Conservation (phyloP, 2,888 invertebrate genomes). For the Saturnia pavonia region DNA sequence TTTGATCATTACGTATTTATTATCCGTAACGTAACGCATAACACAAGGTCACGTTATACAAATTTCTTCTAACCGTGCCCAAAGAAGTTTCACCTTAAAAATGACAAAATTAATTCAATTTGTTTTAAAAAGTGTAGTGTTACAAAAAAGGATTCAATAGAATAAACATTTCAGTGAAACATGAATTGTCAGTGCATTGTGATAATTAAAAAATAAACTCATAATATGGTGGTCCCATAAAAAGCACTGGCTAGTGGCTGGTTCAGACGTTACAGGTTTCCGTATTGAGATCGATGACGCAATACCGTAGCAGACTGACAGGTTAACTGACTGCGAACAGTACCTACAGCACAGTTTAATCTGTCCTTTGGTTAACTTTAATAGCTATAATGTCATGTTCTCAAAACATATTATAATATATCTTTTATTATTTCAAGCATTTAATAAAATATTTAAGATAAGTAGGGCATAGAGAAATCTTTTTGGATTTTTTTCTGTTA, state of each 20-base stretch:
- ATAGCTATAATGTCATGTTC: background rate
- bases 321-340: constrained; percentile 7
- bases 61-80: too few relatives aligned
- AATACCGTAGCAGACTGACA: constrained; percentile 15
- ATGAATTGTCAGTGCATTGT: background rate
- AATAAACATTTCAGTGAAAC: background rate
- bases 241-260: background rate
- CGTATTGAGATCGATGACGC: constrained; percentile 23
- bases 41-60: too few relatives aligned
- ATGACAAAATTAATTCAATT: too few relatives aligned
- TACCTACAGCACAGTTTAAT: background rate
- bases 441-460: too few relatives aligned
- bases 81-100: too few relatives aligned
- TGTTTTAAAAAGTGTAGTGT: too few relatives aligned
- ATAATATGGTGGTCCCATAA: constrained; percentile 1
- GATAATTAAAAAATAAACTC: background rate
- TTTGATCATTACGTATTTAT: too few relatives aligned
- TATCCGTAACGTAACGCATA: too few relatives aligned
- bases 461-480: too few relatives aligned
- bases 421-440: background rate
- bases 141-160: background rate
- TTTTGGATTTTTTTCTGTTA: too few relatives aligned
- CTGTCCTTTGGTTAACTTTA: background rate
- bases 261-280: constrained; percentile 19
- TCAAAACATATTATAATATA: background rate